Percentiles rank a stretch among this genome's conserved stretches.
phyloP scores from a whole-genome alignment of 2,797 vertebrate genomes.

The Pachyuromys duprasi region DNA sequence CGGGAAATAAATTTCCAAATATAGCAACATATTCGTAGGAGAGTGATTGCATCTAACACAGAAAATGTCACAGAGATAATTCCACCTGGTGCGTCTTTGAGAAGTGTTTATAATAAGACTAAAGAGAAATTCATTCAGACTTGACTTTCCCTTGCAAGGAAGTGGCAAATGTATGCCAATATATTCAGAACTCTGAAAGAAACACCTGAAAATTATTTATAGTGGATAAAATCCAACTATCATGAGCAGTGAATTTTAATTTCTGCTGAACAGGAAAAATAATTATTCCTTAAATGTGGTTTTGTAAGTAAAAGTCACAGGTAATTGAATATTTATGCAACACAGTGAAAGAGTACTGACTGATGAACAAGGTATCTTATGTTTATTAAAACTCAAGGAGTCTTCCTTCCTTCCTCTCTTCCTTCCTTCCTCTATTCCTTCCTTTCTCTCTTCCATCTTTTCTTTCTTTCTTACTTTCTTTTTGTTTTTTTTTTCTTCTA shows the following conservation, averaged over 20 bases:
- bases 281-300: constrained; percentile 69
- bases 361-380: constrained; percentile 52
- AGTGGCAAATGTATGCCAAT: constrained; percentile 68
- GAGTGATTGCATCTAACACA: constrained; percentile 14
- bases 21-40: constrained; percentile 53
- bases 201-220: constrained; percentile 70
- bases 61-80: constrained; percentile 74
- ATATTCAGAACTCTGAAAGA: constrained; percentile 77
- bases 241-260: constrained; percentile 63
- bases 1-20: constrained; percentile 60
- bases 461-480: not conserved
- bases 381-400: constrained; percentile 48
- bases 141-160: constrained; percentile 69
- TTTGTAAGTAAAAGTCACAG: constrained; percentile 68
- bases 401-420: not conserved
- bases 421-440: not conserved
- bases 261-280: constrained; percentile 60
- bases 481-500: not conserved
- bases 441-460: not conserved
- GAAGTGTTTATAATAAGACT: constrained; percentile 63
- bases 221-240: constrained; percentile 61
- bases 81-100: constrained; percentile 56
- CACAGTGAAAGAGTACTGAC: not conserved
- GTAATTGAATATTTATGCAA: constrained; percentile 18
- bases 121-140: constrained; percentile 67